A percentile compares a stretch with the other conserved stretches of the same genome.
Evolutionary conservation across 2,888 invertebrate species (phyloP).

Genomic region (Xanthia icteritia): DNA sequence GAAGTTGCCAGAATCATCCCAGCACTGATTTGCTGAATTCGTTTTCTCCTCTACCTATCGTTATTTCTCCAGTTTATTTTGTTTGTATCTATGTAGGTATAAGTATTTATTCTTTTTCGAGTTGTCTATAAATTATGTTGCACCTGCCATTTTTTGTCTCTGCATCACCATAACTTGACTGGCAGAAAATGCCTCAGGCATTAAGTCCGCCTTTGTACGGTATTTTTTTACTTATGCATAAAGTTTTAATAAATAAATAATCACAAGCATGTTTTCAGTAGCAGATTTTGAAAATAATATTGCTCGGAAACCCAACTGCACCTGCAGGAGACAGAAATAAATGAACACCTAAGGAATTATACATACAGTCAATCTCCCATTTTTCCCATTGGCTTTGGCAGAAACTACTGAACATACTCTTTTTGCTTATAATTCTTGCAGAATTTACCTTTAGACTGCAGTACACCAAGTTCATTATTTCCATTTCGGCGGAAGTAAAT

Average conservation of each 20-base stretch:
- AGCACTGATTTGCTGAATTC: too few species aligned
- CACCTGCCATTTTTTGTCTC: too few species aligned
- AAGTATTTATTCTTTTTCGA: too few species aligned
- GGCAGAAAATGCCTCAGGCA: too few species aligned
- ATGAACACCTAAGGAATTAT: neutral
- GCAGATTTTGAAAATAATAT: neutral
- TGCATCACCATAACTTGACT: too few species aligned
- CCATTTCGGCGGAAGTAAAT: slow-evolving; percentile 92
- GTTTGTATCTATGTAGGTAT: too few species aligned
- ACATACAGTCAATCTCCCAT: neutral
- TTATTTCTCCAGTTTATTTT: too few species aligned
- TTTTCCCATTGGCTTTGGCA: neutral
- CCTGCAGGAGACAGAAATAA: neutral
- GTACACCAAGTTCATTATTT: slow-evolving; percentile 91
- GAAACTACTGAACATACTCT: neutral
- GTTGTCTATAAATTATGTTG: too few species aligned
- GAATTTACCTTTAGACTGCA: slow-evolving; percentile 92
- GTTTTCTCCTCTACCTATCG: too few species aligned
- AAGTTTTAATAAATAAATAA: neutral
- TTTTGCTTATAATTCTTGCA: neutral
- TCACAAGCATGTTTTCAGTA: neutral
- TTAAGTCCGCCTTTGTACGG: too few species aligned
- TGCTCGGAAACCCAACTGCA: neutral
- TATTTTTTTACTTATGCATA: too few species aligned
- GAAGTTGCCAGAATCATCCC: too few species aligned